These are phyloP conservation scores for Isaurus tuberculatus DNA, from an alignment of 92 coral and sea anemone species.

Conservation along the genomic window DNA sequence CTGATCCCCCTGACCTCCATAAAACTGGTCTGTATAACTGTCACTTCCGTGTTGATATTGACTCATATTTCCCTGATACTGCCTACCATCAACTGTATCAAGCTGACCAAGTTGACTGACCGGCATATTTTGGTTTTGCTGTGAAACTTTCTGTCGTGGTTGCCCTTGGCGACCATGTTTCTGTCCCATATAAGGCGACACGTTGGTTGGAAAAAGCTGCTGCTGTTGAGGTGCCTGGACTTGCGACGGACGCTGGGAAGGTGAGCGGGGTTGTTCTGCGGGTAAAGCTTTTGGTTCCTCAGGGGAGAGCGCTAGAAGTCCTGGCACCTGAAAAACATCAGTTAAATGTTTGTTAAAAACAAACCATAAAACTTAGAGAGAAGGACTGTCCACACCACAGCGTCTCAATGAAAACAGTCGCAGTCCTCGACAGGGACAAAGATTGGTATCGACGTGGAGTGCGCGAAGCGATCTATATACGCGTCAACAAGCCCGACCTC, in stretches of 20 bases:
- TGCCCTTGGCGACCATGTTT: constrained; percentile 36
- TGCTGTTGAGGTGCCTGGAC: constrained; percentile 27
- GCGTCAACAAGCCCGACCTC: too few species aligned
- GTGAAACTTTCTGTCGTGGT: constrained; percentile 16
- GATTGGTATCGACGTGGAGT: too few species aligned
- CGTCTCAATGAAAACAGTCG: too few species aligned
- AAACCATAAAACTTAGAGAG: neutral
- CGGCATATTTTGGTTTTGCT: constrained; percentile 18
- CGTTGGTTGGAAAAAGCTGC: constrained; percentile 29
- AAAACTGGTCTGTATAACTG: constrained; percentile 27
- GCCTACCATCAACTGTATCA: constrained; percentile 16
- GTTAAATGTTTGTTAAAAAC: neutral
- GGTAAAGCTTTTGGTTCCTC: constrained; percentile 26
- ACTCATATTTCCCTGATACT: constrained; percentile 18
- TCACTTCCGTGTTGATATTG: constrained; percentile 33
- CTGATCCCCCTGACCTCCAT: constrained; percentile 22
- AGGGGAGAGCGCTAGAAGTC: constrained; percentile 23
- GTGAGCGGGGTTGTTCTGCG: neutral
- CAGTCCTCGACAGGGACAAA: too few species aligned
- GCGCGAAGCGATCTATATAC: too few species aligned
- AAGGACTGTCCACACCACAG: too few species aligned
- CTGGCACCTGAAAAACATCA: constrained; percentile 14
- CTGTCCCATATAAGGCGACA: constrained; percentile 20
- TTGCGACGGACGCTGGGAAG: constrained; percentile 32
- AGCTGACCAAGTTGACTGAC: constrained; percentile 1